These are phyloP conservation scores for Ophioderma brevispina DNA, from an alignment of 35 echinoderm and acorn worm genomes.

Conservation along the genomic window DNA sequence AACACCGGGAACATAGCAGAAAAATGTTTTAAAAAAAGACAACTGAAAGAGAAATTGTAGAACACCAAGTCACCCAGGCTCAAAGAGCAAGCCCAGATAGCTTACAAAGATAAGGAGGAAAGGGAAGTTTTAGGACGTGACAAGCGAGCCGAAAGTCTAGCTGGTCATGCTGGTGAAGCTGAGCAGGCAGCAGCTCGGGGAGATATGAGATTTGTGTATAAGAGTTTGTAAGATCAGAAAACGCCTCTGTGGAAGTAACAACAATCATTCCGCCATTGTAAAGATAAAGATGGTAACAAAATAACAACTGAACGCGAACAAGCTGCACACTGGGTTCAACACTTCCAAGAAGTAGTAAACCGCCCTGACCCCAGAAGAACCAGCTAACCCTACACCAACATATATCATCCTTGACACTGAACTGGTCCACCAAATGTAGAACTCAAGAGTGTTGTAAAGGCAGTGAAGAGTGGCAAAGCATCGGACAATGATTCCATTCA, in stretches of 20 bases:
- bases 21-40: too few species aligned
- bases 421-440: neutral
- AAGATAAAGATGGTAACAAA: constrained; percentile 23
- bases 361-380: neutral
- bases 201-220: constrained; percentile 11
- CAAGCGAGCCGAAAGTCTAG: too few species aligned
- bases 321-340: neutral
- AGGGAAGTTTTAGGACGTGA: too few species aligned
- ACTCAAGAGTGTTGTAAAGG: neutral
- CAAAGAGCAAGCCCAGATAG: too few species aligned
- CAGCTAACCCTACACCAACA: neutral
- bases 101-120: too few species aligned
- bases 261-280: neutral
- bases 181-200: neutral
- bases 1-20: too few species aligned
- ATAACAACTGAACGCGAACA: neutral
- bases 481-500: neutral
- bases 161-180: neutral
- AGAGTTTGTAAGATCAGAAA: constrained; percentile 33
- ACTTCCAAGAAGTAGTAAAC: constrained; percentile 7
- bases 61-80: too few species aligned
- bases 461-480: constrained; percentile 17
- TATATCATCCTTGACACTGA: neutral
- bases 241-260: neutral
- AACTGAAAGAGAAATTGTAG: too few species aligned